Conservation (phyloP, 2,113 vertebrate species). For the Microtus oregoni region DNA sequence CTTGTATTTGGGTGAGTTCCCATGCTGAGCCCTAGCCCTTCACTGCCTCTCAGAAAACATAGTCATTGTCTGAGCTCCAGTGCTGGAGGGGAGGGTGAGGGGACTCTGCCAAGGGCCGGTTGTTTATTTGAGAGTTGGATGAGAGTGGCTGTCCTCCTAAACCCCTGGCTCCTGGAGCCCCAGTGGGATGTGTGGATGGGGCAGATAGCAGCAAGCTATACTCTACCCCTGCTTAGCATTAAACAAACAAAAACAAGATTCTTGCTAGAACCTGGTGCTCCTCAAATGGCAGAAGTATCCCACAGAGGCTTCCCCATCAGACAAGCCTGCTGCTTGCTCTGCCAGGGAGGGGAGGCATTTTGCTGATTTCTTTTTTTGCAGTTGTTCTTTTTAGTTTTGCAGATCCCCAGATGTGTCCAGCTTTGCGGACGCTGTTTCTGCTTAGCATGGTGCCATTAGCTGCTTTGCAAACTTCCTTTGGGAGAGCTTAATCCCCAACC, state of each 20-base stretch:
- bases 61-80: slow-evolving; percentile 57
- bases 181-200: neutral
- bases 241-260: neutral
- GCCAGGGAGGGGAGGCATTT: neutral
- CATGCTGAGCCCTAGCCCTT: neutral
- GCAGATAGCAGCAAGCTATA: neutral
- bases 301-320: neutral
- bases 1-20: slow-evolving; percentile 66
- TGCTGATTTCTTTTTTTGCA: neutral
- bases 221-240: neutral
- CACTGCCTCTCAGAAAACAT: neutral
- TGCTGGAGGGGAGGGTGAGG: neutral
- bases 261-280: neutral
- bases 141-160: neutral
- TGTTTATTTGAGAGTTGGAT: slow-evolving; percentile 61
- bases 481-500: neutral
- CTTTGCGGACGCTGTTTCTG: neutral
- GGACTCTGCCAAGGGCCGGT: slow-evolving; percentile 56
- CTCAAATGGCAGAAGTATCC: neutral
- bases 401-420: neutral
- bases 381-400: neutral
- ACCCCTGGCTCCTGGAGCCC: slow-evolving; percentile 18
- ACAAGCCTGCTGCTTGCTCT: neutral
- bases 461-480: neutral
- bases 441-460: neutral